These are phyloP conservation scores for Mayetiola destructor DNA, from an alignment of 2,888 invertebrate genomes.

Conservation along the genomic window DNA sequence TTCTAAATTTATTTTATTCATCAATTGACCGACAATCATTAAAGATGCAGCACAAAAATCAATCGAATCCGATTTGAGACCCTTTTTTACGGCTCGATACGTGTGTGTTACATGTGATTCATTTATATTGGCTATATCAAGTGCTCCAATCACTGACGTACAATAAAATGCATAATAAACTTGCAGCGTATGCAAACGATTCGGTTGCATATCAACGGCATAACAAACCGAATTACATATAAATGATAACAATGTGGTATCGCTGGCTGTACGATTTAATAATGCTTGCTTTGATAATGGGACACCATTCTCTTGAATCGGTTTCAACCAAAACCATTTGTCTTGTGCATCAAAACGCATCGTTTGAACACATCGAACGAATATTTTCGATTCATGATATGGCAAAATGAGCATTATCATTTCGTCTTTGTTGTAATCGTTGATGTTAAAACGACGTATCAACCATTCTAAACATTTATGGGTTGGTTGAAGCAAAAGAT, in stretches of 20 bases:
- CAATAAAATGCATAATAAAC: conserved; percentile 70
- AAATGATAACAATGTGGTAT: conserved; percentile 47
- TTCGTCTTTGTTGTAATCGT: conserved; percentile 72
- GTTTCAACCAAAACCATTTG: conserved; percentile 62
- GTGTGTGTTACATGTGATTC: conserved; percentile 54
- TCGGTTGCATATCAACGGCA: conserved; percentile 44
- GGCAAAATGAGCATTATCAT: conserved; percentile 72
- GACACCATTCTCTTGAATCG: conserved; percentile 58
- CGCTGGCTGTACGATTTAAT: conserved; percentile 53
- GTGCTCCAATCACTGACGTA: conserved; percentile 54
- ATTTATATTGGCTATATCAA: conserved; percentile 43
- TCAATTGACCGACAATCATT: conserved; percentile 56
- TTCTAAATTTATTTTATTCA: conserved; percentile 46
- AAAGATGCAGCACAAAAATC: conserved; percentile 63
- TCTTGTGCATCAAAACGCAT: conserved; percentile 46
- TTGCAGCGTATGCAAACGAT: conserved; percentile 45
- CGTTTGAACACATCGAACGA: conserved; percentile 66
- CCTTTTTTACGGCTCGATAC: conserved; percentile 54
- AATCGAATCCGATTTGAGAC: conserved; percentile 47
- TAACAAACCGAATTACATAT: conserved; percentile 43
- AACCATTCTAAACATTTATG: conserved; percentile 95
- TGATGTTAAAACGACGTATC: conserved; percentile 73
- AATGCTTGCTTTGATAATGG: conserved; percentile 57
- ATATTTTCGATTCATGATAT: conserved; percentile 84
- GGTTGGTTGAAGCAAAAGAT: conserved; percentile 66